phyloP scores from a whole-genome alignment of 2,797 vertebrate genomes.

The Paedocypris micromegethes region DNA sequence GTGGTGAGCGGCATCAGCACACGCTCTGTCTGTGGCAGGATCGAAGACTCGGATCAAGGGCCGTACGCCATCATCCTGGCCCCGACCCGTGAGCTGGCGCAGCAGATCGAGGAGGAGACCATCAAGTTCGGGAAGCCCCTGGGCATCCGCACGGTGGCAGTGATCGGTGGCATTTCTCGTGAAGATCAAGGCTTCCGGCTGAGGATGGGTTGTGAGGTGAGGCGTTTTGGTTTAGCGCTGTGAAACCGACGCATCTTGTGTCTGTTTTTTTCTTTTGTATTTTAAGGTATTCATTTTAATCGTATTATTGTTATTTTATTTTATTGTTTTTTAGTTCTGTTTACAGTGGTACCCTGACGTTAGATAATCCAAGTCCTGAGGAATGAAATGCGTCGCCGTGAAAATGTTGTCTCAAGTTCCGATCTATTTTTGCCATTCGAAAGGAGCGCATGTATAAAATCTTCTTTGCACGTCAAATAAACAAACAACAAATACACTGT shows the following conservation, averaged over 20 bases:
- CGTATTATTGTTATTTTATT: too few species aligned
- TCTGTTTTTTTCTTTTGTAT: not conserved
- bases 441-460: too few species aligned
- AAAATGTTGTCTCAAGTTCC: too few species aligned
- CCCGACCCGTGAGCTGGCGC: conserved; percentile 93
- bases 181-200: conserved; percentile 97
- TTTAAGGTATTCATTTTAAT: too few species aligned
- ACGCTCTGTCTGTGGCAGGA: conserved; percentile 60
- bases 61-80: conserved; percentile 96
- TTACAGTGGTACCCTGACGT: too few species aligned
- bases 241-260: not conserved
- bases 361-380: too few species aligned
- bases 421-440: too few species aligned
- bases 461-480: too few species aligned
- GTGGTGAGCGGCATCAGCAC: not conserved
- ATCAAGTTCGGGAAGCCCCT: conserved; percentile 96
- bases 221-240: not conserved
- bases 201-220: conserved; percentile 96
- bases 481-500: too few species aligned
- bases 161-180: conserved; percentile 94
- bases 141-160: conserved; percentile 93
- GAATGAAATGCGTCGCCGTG: too few species aligned
- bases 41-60: conserved; percentile 95
- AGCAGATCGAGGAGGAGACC: conserved; percentile 98
- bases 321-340: too few species aligned